Conservation (phyloP, 2,113 vertebrate species). For the Corythoichthys intestinalis region DNA sequence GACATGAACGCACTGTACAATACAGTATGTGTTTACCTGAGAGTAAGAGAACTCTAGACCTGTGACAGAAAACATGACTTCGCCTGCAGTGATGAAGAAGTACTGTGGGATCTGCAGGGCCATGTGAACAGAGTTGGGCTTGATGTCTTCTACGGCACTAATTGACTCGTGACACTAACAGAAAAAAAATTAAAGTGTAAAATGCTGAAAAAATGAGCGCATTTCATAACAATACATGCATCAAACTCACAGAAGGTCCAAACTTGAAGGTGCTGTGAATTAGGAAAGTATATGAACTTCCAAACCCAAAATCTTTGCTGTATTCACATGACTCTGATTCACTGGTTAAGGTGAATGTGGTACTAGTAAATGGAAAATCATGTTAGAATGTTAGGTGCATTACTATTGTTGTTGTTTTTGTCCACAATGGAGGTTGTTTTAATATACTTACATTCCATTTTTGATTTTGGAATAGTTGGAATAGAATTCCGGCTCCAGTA, state of each 20-base stretch:
- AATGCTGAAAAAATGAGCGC: background rate
- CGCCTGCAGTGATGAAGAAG: conserved; percentile 86
- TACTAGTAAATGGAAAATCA: conserved; percentile 35
- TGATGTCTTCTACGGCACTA: conserved; percentile 69
- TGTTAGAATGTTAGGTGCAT: background rate
- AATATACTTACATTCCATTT: conserved; percentile 74
- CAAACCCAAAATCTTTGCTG: conserved; percentile 71
- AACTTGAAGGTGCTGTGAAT: conserved; percentile 56
- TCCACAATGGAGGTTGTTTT: background rate
- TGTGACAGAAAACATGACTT: conserved; percentile 93
- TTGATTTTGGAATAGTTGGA: conserved; percentile 66
- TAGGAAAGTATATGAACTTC: conserved; percentile 80
- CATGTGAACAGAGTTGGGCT: conserved; percentile 82
- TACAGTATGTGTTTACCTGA: conserved; percentile 75
- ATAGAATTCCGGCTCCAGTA: conserved; percentile 22
- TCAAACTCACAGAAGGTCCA: conserved; percentile 54
- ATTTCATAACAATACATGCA: background rate
- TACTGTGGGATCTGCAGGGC: conserved; percentile 95
- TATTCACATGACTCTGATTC: conserved; percentile 49
- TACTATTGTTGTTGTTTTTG: background rate
- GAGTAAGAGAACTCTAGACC: conserved; percentile 95
- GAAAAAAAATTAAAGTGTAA: conserved; percentile 4
- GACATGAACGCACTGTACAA: background rate
- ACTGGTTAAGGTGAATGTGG: conserved; percentile 45
- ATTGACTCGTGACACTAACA: conserved; percentile 58